Evolutionary conservation across 2,888 invertebrate genomes (phyloP).

Genomic region (Timema podura): DNA sequence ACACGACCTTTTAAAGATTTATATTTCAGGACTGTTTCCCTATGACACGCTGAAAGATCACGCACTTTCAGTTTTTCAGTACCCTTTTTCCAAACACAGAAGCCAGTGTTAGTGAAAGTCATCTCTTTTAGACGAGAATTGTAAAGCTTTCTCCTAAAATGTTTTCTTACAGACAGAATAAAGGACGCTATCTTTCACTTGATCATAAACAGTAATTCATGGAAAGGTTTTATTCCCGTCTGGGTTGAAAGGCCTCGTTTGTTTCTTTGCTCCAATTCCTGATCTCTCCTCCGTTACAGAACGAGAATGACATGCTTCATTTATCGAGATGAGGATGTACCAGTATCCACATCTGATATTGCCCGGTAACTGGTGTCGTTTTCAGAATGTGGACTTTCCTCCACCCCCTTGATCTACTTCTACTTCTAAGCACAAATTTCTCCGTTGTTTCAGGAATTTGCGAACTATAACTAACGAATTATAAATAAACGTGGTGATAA

Average conservation of each 20-base stretch:
- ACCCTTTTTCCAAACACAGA: background rate
- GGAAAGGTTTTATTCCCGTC: background rate
- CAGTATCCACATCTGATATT: no score
- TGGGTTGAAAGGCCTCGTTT: background rate
- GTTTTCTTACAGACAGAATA: background rate
- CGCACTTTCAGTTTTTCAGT: background rate
- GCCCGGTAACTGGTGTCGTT: no score
- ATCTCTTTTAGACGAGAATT: background rate
- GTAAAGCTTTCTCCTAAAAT: background rate
- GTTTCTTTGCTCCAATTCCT: background rate
- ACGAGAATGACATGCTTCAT: no score
- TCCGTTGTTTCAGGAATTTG: no score
- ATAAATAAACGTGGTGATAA: no score
- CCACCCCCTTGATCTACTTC: no score
- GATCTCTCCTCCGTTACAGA: no score
- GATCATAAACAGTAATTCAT: background rate
- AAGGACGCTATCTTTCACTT: background rate
- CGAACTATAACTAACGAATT: no score
- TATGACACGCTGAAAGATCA: constrained; percentile 5
- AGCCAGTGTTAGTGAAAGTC: background rate
- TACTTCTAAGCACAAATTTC: no score
- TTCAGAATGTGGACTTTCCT: no score
- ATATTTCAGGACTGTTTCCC: background rate
- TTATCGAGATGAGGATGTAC: no score
- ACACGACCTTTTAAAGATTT: background rate